Evolutionary conservation across 1,140 invertebrate species (phyloP).

Genomic region (Ectropis grisescens): DNA sequence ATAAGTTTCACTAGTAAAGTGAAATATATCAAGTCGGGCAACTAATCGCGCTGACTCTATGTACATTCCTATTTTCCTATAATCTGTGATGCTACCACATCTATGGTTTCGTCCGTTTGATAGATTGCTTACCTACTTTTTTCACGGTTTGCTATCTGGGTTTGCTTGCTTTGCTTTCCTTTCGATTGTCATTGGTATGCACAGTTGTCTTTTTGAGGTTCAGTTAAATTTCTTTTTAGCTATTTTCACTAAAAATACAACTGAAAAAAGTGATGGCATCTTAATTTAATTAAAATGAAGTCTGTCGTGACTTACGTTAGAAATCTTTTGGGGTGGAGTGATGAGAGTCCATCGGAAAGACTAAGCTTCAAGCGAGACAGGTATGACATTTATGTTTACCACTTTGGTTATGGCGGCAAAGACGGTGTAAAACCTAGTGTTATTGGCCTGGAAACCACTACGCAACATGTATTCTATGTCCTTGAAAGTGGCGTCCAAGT

Average conservation of each 20-base stretch:
- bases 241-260: conserved; percentile 12
- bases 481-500: conserved; percentile 37
- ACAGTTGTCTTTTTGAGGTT: conserved; percentile 13
- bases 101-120: too few species aligned
- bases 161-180: too few species aligned
- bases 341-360: conserved; percentile 31
- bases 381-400: conserved; percentile 65
- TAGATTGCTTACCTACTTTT: too few species aligned
- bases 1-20: too few species aligned
- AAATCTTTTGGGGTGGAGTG: conserved; percentile 40
- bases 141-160: too few species aligned
- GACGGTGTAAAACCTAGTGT: conserved; percentile 23
- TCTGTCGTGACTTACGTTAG: conserved; percentile 53
- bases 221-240: conserved; percentile 4
- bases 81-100: too few species aligned
- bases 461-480: conserved; percentile 44
- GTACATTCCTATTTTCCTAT: too few species aligned
- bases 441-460: conserved; percentile 9
- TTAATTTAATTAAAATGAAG: conserved; percentile 49
- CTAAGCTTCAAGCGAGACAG: conserved; percentile 59
- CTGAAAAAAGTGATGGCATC: conserved; percentile 38
- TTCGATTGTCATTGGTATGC: too few species aligned
- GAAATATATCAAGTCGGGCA: too few species aligned
- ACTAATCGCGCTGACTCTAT: too few species aligned
- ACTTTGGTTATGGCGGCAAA: conserved; percentile 65